phyloP scores from a whole-genome alignment of 2,113 vertebrate genomes.

The Cariama cristata region DNA sequence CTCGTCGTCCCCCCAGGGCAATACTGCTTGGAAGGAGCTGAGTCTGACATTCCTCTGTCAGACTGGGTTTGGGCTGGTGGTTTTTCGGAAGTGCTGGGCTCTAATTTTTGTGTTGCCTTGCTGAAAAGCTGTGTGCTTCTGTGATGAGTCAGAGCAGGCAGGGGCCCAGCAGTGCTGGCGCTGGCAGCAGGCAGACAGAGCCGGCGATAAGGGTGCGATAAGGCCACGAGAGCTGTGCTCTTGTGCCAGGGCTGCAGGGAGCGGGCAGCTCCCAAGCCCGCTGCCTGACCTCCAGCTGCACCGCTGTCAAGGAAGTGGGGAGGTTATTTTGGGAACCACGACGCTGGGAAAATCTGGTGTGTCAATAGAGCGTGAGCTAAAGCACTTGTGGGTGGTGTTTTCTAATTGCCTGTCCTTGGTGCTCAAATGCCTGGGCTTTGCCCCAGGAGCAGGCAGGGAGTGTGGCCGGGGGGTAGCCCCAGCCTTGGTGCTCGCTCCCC shows the following conservation, averaged over 20 bases:
- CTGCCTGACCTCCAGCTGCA: not conserved
- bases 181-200: not conserved
- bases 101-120: not conserved
- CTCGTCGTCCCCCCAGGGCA: fast-evolving
- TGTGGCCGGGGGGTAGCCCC: fast-evolving
- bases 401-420: not conserved
- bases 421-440: not conserved
- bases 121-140: not conserved
- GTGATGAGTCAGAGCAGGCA: conserved; percentile 3
- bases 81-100: not conserved
- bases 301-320: fast-evolving
- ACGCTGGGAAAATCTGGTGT: not conserved
- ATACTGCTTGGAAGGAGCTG: not conserved
- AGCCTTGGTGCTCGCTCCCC: not conserved
- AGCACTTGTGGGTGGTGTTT: not conserved
- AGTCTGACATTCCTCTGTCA: not conserved
- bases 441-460: not conserved
- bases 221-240: not conserved
- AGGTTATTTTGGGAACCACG: not conserved
- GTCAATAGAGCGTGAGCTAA: not conserved
- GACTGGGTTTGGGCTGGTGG: not conserved
- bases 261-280: not conserved
- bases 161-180: not conserved
- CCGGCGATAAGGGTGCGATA: not conserved
- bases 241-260: not conserved